Evolutionary conservation across 2,888 invertebrate species (phyloP), one percentile per base, ranked within the genome.

Genomic region (Noctua fimbriata): DNA sequence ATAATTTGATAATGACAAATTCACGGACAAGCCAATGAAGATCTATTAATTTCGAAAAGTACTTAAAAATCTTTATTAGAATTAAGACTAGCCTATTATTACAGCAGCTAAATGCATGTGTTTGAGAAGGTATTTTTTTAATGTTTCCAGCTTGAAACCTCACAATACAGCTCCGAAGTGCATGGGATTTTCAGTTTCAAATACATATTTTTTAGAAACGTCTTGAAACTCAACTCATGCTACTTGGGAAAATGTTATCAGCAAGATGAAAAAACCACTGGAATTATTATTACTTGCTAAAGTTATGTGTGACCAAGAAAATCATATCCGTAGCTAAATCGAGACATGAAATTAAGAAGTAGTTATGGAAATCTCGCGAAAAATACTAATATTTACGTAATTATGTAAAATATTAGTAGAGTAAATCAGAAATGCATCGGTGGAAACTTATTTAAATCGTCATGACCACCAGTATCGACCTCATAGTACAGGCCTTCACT

Each of bases 221-320:
- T n/a, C 58, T 58, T 58, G n/a, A n/a, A 58, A 58, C n/a, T n/a
- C 58, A 58, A 58, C 14, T 14, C 58, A 28, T 18, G 32, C 3
- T 41, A 41, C 66, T 66, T 41, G 16, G n/a, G 18, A 55, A 41
- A 14, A 69, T 79, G 18, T 47, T 79, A 69, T 69, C 47, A 58
- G 60, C 28, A 14, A n/a, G 24, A 79, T 60, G 28, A 60, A 71
- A 80, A 49, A 79, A 79, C 58, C 6, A 32, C 12, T n/a, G 28
- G 2, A 6, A 49, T 24, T 49, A 49, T 66, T 66, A 14, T 65
- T 21, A 36, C 65, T 21, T 36, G 65, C 21, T 63, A 21, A 65
- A 65, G 10, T 36, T 21, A 21, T 36, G 36, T 32, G 32, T 44
- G 24, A 24, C 24, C 47, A 14, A 58, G 24, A n/a, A 79, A 28